phyloP scores from a whole-genome alignment of 2,888 invertebrate genomes.

The Cheilosia scutellata region DNA sequence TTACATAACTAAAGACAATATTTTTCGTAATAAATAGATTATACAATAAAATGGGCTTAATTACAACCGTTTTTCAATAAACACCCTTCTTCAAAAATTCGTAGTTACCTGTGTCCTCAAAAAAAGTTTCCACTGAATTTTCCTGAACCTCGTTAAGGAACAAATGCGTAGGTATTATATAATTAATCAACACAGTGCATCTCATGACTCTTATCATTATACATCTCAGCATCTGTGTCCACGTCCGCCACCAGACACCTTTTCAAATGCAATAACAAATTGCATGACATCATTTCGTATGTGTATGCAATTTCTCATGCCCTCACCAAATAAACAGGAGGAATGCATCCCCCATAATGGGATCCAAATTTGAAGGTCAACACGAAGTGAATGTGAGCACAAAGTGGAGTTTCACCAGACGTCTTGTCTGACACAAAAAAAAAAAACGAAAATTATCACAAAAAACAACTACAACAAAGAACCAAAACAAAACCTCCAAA shows the following conservation, averaged over 20 bases:
- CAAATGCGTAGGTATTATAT: too few relatives aligned
- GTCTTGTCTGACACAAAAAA: conserved; percentile 50
- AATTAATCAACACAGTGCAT: not conserved
- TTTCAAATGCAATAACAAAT: conserved; percentile 16
- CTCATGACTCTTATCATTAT: not conserved
- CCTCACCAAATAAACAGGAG: not conserved
- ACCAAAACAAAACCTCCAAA: conserved; percentile 28
- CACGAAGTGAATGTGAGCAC: conserved; percentile 17
- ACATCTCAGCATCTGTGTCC: not conserved
- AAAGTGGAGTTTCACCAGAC: conserved; percentile 43
- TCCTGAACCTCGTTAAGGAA: too few relatives aligned
- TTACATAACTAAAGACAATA: too few relatives aligned
- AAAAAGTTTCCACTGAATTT: too few relatives aligned
- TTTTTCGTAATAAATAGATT: too few relatives aligned
- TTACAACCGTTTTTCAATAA: too few relatives aligned
- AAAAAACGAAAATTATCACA: conserved; percentile 3
- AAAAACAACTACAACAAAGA: conserved; percentile 1
- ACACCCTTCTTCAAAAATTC: too few relatives aligned
- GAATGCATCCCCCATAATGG: conserved; percentile 35
- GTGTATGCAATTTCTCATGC: conserved; percentile 18
- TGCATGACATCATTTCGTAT: conserved; percentile 35
- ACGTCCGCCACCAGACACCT: not conserved
- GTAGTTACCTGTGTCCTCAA: too few relatives aligned
- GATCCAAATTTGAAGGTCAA: conserved; percentile 69
- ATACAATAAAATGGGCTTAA: too few relatives aligned